Evolutionary conservation across 1,140 invertebrate species (phyloP), one percentile per base, ranked within the genome.

Genomic region (Zaprionus capensis): DNA sequence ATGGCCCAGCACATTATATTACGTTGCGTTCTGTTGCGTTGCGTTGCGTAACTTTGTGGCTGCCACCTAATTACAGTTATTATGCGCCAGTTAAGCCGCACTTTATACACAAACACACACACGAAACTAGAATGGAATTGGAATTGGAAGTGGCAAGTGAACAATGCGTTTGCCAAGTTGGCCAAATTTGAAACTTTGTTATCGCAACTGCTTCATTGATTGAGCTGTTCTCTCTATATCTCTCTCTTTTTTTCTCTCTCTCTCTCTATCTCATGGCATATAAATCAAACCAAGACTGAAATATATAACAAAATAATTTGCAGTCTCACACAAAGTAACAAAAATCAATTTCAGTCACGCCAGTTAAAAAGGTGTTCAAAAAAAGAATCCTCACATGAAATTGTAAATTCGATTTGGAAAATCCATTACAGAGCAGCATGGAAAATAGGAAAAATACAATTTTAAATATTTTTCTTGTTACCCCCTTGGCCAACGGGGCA

Each of bases 31-130:
- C 7, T 31, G 64, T 69, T 78, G 6, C 17, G n/a, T 51, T 36
- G 9, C 28, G 11, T 20, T 15, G 14, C n/a, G 22, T 70, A 66
- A 77, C 76, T 83, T 56, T 77, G 65, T 56, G 81, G 56, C 69
- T 73, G 68, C 51, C 51, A 51, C 38, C 67, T 84, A 83, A 83
- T 77, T 83, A 49, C 57, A 56, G 65, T 76, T 83, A 83, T 80
- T 83, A 83, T 64, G 44, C 61, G 5, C 22, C 22, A 55, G 15
- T 36, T 64, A 34, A n/a, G 7, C 20, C 22, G 14, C 46, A 22
- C 12, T 15, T 15, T n/a, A 46, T 7, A 20, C 20, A 63, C 17
- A 46, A 11, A 17, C 2, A 20, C n/a, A 58, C 14, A 17, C 24
- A 31, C 24, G 59, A 38, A 46, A n/a, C 6, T 46, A 7, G 7